A percentile compares a stretch with the other conserved stretches of the same genome.
Evolutionary conservation across 2,113 vertebrate species (phyloP).

Genomic region (Gobiocypris rarus): DNA sequence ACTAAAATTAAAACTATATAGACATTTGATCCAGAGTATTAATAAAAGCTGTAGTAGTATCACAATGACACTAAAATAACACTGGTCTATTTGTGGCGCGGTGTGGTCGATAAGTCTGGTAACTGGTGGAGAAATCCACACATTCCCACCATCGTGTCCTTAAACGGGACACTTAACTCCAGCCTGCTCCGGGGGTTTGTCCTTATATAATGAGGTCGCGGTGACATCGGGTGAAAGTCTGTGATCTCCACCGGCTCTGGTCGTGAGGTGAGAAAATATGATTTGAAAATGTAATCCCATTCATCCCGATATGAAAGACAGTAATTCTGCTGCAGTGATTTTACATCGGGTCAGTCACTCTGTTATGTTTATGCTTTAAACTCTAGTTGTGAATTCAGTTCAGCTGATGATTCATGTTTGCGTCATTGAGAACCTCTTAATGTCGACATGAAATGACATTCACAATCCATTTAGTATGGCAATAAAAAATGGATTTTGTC

Average conservation of each 20-base stretch:
- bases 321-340: background rate
- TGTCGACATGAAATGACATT: background rate
- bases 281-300: background rate
- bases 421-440: background rate
- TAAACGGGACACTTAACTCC: background rate
- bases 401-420: conserved; percentile 11
- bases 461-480: background rate
- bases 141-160: background rate
- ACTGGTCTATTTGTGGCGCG: background rate
- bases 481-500: background rate
- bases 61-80: no score
- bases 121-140: background rate
- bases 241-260: background rate
- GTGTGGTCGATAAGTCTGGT: background rate
- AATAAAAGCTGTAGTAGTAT: no score
- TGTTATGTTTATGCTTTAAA: background rate
- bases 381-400: background rate
- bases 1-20: no score
- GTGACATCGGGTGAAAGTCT: background rate
- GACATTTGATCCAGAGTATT: no score
- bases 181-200: background rate
- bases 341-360: background rate
- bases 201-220: background rate
- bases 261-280: background rate
- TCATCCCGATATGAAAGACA: background rate